phyloP scores from a whole-genome alignment of 92 coral and sea anemone genomes.

The Montipora capitata region DNA sequence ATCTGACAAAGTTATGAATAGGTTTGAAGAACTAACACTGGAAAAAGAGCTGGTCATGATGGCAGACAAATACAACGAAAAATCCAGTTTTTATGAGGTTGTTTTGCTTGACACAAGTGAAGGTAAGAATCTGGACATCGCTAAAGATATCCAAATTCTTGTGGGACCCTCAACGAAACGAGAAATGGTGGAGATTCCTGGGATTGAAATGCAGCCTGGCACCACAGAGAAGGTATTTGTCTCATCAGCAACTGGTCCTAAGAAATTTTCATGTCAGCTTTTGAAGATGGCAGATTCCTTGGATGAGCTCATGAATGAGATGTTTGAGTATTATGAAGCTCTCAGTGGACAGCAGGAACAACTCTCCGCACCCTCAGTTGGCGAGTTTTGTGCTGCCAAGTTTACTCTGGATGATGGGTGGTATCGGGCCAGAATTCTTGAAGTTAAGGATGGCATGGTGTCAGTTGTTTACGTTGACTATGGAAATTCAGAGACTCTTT shows the following conservation, averaged over 20 bases:
- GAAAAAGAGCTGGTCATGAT: conserved; percentile 94
- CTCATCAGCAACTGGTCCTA: conserved; percentile 62
- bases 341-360: conserved; percentile 77
- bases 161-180: conserved; percentile 25
- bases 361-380: conserved; percentile 74
- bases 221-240: conserved; percentile 77
- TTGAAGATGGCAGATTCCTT: conserved; percentile 71
- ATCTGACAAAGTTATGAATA: conserved; percentile 70
- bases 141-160: conserved; percentile 44
- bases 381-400: conserved; percentile 83
- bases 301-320: conserved; percentile 79
- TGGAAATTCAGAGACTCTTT: conserved; percentile 90
- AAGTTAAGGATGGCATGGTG: conserved; percentile 61
- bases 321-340: conserved; percentile 76
- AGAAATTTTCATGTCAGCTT: conserved; percentile 86
- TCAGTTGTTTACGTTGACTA: conserved; percentile 87
- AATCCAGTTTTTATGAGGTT: conserved; percentile 57
- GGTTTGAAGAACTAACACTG: conserved; percentile 82
- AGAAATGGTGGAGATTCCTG: conserved; percentile 29
- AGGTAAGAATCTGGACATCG: conserved; percentile 81
- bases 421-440: conserved; percentile 89
- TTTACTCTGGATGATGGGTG: conserved; percentile 91
- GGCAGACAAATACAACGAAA: conserved; percentile 80
- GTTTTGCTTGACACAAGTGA: conserved; percentile 80
- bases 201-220: conserved; percentile 55